phyloP scores from a whole-genome alignment of 2,113 vertebrate genomes.

The Psammodynastes pulverulentus region DNA sequence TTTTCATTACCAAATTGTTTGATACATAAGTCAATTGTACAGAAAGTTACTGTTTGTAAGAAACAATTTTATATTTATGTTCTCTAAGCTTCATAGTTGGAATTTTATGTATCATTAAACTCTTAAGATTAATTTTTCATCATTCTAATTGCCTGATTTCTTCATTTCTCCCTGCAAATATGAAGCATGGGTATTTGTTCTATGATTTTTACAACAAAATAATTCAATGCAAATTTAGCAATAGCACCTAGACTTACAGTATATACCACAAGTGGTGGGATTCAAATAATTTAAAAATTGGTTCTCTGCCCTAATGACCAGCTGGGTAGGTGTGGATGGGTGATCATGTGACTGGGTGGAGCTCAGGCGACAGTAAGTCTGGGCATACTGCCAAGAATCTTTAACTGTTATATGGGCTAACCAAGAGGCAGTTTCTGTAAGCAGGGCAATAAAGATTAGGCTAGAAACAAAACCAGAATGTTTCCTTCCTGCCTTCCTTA shows the following conservation, averaged over 20 bases:
- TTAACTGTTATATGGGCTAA: no score
- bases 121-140: background rate
- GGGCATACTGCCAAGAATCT: no score
- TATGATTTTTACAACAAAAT: background rate
- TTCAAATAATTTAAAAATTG: no score
- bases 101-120: background rate
- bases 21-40: background rate
- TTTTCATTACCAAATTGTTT: background rate
- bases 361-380: no score
- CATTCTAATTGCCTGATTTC: background rate
- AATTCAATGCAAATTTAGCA: background rate
- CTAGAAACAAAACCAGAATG: no score
- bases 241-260: background rate
- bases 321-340: no score
- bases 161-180: background rate
- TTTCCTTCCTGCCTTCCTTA: no score
- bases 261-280: no score
- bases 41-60: background rate
- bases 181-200: background rate
- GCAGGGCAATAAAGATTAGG: no score
- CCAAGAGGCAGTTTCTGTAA: no score
- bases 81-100: background rate
- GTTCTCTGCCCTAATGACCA: no score
- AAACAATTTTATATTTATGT: background rate
- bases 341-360: no score